phyloP scores from a whole-genome alignment of 2,113 vertebrate species.

The Lophotis ruficrista region DNA sequence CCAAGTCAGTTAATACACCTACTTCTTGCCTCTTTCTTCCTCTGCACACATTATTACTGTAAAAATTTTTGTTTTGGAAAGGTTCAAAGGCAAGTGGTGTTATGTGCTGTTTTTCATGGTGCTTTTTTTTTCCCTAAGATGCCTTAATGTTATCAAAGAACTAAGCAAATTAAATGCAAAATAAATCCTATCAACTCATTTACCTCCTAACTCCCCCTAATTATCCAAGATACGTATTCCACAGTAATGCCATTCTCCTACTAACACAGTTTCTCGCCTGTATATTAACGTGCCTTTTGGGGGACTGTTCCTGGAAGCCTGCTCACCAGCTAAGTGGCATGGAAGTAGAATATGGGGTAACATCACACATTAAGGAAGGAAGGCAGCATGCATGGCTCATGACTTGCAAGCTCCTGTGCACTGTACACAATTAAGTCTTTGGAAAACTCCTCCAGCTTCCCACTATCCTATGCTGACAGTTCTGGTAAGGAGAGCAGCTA shows the following conservation, averaged over 20 bases:
- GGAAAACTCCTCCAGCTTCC: not conserved
- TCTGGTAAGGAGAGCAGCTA: not conserved
- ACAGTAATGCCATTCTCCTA: not conserved
- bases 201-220: not conserved
- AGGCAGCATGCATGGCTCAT: not conserved
- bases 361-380: not conserved
- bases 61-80: not conserved
- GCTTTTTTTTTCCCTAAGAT: not conserved
- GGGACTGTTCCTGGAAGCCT: not conserved
- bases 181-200: not conserved
- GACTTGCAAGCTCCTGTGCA: not conserved
- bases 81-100: conserved; percentile 9
- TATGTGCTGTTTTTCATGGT: not conserved
- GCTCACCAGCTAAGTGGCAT: not conserved
- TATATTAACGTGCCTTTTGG: not conserved
- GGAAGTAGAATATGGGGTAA: not conserved
- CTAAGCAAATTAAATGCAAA: conserved; percentile 7
- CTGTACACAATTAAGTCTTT: not conserved
- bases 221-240: not conserved
- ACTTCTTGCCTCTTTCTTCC: conserved; percentile 24
- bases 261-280: not conserved
- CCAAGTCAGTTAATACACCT: conserved; percentile 50
- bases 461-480: not conserved
- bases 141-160: conserved; percentile 9
- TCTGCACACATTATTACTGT: not conserved